Evolutionary conservation across 2,797 vertebrate genomes (phyloP).

Genomic region (Gallinago nigripennis): DNA sequence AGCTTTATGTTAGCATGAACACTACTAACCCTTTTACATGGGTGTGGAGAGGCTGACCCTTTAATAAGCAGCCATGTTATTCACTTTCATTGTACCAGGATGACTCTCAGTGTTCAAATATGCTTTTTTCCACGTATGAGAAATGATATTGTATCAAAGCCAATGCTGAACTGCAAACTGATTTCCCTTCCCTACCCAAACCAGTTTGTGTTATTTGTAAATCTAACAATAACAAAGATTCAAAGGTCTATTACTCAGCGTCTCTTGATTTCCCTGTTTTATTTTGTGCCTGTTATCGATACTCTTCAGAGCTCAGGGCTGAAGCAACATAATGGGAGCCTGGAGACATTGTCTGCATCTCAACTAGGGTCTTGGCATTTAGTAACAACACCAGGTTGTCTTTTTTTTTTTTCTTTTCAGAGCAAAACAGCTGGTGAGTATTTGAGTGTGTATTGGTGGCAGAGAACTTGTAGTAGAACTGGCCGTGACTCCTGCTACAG

Average conservation of each 20-base stretch:
- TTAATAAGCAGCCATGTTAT: conserved; percentile 6
- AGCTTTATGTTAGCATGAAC: neutral
- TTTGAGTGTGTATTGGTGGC: conserved; percentile 25
- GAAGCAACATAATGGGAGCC: conserved; percentile 58
- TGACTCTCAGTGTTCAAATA: conserved; percentile 49
- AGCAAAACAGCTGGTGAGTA: conserved; percentile 31
- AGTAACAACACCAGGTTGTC: conserved; percentile 49
- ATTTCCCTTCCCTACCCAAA: conserved; percentile 48
- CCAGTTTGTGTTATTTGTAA: conserved; percentile 57
- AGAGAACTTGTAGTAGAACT: conserved; percentile 8
- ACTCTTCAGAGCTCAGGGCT: conserved; percentile 60
- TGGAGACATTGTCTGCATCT: conserved; percentile 60
- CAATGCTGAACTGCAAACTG: conserved; percentile 40
- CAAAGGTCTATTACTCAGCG: conserved; percentile 51
- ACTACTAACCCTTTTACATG: neutral
- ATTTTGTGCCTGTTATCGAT: conserved; percentile 57
- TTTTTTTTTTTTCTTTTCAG: conserved; percentile 42
- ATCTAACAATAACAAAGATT: conserved; percentile 57
- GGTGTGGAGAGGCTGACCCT: neutral
- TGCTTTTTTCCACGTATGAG: conserved; percentile 33
- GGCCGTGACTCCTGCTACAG: neutral
- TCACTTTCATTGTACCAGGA: neutral
- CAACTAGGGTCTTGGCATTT: conserved; percentile 61
- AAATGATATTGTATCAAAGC: conserved; percentile 38
- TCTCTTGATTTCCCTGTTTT: conserved; percentile 63